Evolutionary conservation across 1,140 invertebrate species (phyloP), one percentile per base, ranked within the genome.

Genomic region (Drosophila albomicans): DNA sequence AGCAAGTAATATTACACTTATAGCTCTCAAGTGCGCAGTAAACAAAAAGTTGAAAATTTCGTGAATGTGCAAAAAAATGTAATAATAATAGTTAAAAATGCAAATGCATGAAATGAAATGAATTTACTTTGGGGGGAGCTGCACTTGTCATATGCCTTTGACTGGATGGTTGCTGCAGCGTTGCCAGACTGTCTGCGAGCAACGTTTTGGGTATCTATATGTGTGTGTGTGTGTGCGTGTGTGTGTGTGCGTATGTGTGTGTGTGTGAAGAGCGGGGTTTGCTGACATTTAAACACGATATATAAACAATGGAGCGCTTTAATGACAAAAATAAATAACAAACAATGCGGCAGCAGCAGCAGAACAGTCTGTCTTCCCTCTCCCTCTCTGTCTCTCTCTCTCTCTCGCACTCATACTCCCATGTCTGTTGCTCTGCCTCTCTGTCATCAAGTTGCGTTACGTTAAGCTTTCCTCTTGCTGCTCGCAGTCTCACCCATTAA

Each of bases 281-380:
- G 58, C 46, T 67, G 81, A 65, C 72, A 84, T 84, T 79, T 84
- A 79, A 84, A 80, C 59, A 69, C 81, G 73, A 79, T 84, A 84
- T 84, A 79, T 84, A 84, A 79, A 84, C 78, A 81, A 75, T 76
- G 64, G 76, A 77, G 52, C 75, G 75, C 75, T 78, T 75, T 64
- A 75, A 75, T 71, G 67, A 71, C 52, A 58, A 65, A 75, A 71
- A 71, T 75, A 71, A 75, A 75, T 58, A 64, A 65, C 67, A 75
- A 75, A 71, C 73, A 75, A 58, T 70, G 73, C 20, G 65, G 56
- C 56, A 13, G 45, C 10, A 10, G 35, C 45, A 41, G 41, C 41
- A n/a, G 15, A 20, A 20, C 20, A 4, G 20, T 25, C 20, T 25
- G 20, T 25, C 20, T 25, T 25, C 20, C 20, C 7, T 38, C 35